These are phyloP conservation scores for Calidris pygmaea DNA, from an alignment of 2,113 vertebrate species.

Conservation along the genomic window DNA sequence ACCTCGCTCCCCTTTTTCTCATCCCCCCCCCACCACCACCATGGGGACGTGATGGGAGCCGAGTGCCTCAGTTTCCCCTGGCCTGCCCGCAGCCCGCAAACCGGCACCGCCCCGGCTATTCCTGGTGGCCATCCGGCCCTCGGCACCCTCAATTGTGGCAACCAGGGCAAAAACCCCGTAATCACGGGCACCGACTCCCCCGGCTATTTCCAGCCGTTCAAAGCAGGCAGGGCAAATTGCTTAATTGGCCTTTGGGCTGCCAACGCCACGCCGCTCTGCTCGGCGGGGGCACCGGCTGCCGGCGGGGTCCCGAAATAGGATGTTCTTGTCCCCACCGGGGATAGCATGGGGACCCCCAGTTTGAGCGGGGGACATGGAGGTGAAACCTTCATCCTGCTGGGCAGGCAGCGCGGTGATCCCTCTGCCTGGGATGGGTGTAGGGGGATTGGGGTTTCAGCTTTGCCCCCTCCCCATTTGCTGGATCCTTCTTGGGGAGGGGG, in stretches of 20 bases:
- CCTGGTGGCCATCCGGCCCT: neutral
- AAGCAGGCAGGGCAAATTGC: neutral
- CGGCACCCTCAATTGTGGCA: conserved; percentile 35
- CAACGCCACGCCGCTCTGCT: neutral
- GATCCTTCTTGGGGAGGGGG: neutral
- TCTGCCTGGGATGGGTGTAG: fast-evolving
- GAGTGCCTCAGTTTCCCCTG: neutral
- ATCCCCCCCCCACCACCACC: neutral
- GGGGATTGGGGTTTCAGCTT: fast-evolving
- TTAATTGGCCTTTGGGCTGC: neutral
- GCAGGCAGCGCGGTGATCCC: fast-evolving
- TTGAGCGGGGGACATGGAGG: neutral
- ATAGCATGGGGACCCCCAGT: neutral
- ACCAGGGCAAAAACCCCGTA: neutral
- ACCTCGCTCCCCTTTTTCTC: neutral
- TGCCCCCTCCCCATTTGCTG: no score
- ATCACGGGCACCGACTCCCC: neutral
- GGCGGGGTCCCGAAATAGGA: fast-evolving
- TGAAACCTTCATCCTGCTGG: fast-evolving
- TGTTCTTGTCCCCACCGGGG: fast-evolving
- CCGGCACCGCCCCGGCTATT: conserved; percentile 49
- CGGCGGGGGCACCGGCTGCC: neutral
- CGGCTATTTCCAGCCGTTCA: conserved; percentile 18
- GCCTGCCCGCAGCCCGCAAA: neutral
- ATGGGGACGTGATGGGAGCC: neutral